phyloP scores from a whole-genome alignment of 2,797 vertebrate genomes.

The Danio tinwini region DNA sequence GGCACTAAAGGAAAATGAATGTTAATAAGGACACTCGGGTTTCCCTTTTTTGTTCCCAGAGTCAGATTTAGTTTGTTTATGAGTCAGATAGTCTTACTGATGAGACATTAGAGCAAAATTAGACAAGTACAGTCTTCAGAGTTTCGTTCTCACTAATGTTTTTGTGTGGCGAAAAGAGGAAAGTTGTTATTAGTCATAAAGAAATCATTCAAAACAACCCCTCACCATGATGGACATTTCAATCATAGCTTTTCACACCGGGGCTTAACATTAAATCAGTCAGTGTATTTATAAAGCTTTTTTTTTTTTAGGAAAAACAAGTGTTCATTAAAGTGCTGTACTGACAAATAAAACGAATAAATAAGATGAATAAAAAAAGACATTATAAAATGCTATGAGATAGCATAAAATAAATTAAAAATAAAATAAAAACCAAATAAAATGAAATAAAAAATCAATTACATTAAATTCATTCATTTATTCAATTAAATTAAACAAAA shows the following conservation, averaged over 20 bases:
- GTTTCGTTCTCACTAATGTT: constrained; percentile 33
- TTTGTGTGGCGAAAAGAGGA: background rate
- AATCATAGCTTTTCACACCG: background rate
- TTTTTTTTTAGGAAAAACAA: too few relatives aligned
- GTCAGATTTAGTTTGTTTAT: constrained; percentile 31
- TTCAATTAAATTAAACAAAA: too few relatives aligned
- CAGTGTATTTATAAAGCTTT: too few relatives aligned
- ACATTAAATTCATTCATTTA: too few relatives aligned
- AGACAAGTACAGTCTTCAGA: constrained; percentile 27
- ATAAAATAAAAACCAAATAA: too few relatives aligned
- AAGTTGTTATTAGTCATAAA: constrained; percentile 14
- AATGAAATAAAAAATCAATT: too few relatives aligned
- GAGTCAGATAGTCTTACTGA: constrained; percentile 5
- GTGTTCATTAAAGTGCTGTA: too few relatives aligned
- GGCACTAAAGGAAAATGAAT: too few relatives aligned
- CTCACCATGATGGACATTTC: background rate
- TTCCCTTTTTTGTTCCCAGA: background rate
- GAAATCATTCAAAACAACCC: constrained; percentile 17
- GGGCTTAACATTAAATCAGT: background rate
- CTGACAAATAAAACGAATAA: too few relatives aligned
- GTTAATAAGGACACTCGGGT: background rate
- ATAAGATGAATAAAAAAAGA: too few relatives aligned
- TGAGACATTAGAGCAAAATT: constrained; percentile 6
- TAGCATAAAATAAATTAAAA: too few relatives aligned
- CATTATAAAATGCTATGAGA: too few relatives aligned